Conservation (phyloP, 37 sponge, comb jelly and placozoan species). For the Hexactinellida sp. region DNA sequence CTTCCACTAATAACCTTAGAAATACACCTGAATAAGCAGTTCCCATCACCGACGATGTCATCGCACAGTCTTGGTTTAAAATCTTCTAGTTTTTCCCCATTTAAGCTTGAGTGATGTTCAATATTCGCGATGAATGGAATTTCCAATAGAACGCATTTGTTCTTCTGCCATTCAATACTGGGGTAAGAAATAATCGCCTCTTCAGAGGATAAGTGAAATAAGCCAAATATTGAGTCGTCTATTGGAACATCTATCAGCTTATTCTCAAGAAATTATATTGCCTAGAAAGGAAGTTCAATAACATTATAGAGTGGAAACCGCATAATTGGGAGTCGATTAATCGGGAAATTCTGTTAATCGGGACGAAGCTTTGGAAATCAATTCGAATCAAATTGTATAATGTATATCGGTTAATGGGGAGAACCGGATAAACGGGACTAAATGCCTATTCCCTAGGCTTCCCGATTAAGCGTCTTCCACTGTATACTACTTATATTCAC, state of each 20-base stretch:
- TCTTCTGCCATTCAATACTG: not conserved
- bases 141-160: not conserved
- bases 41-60: not conserved
- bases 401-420: too few species aligned
- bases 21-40: not conserved
- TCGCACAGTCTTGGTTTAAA: too few species aligned
- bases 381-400: too few species aligned
- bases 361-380: too few species aligned
- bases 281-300: not conserved
- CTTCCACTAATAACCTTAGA: too few species aligned
- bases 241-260: not conserved
- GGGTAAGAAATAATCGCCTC: too few species aligned
- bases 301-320: not conserved
- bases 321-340: too few species aligned
- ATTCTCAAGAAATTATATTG: not conserved
- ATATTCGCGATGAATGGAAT: not conserved
- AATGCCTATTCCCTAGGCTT: too few species aligned
- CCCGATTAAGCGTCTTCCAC: too few species aligned
- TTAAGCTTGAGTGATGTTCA: not conserved
- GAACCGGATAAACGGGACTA: too few species aligned
- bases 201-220: not conserved
- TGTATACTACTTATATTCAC: too few species aligned
- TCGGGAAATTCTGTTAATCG: too few species aligned
- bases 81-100: not conserved
- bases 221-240: not conserved